These are phyloP conservation scores for Ploceus nigricollis DNA, from an alignment of 2,113 vertebrate species.

Conservation along the genomic window DNA sequence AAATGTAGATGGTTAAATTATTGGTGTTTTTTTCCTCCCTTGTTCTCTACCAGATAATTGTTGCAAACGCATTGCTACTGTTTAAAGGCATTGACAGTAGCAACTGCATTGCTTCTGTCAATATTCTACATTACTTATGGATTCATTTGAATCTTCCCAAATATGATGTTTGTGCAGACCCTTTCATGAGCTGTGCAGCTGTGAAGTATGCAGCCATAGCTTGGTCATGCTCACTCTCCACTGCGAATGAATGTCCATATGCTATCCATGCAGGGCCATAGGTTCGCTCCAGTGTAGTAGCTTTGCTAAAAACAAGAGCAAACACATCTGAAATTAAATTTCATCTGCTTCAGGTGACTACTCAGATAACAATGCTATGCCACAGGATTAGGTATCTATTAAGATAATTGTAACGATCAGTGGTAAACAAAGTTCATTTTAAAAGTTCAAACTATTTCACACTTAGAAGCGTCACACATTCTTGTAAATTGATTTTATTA, in stretches of 20 bases:
- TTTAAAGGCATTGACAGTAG: background rate
- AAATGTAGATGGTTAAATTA: background rate
- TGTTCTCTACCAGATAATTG: background rate
- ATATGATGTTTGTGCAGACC: constrained; percentile 70
- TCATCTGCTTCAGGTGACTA: background rate
- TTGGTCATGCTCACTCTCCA: constrained; percentile 97
- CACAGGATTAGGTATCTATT: background rate
- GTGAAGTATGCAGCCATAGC: constrained; percentile 99
- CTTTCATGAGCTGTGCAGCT: constrained; percentile 98
- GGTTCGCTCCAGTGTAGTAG: constrained; percentile 92
- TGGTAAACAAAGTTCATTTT: background rate
- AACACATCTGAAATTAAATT: background rate
- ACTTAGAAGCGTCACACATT: background rate
- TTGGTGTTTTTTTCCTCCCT: fast-evolving
- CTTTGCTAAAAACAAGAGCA: constrained; percentile 81
- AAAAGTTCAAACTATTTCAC: background rate
- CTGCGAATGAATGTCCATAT: constrained; percentile 95
- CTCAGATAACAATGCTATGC: background rate
- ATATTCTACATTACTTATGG: background rate
- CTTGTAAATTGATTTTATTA: background rate
- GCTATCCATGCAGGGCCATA: constrained; percentile 98
- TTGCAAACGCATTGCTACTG: background rate
- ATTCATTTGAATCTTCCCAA: background rate
- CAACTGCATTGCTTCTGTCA: background rate
- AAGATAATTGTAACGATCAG: background rate